Evolutionary conservation across 2,888 invertebrate genomes (phyloP), one percentile per base, ranked within the genome.

Genomic region (Drosophila niveifrons): DNA sequence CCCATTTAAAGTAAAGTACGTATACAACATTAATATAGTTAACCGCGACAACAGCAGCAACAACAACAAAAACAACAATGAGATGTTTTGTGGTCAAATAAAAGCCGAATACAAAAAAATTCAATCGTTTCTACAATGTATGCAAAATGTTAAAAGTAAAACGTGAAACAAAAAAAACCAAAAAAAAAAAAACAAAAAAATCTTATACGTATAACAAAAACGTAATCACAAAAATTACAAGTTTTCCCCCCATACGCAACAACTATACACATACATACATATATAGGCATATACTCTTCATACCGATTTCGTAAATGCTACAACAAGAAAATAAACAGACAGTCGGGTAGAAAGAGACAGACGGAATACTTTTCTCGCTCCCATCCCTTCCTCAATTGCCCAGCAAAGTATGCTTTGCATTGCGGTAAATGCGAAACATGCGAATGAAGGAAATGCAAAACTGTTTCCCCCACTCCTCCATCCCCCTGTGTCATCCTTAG

Each of bases 1-100:
- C 89, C 66, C 86, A 72, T 68, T 81, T 66, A 72, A 81, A 65
- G 46, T 56, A 53, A 50, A 74, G 23, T 51, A 59, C 62, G 66
- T 72, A 68, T 68, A 67, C 50, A 67, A 62, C 13, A 59, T 50
- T 63, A 41, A 64, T 55, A 47, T 46, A 61, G 29, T 50, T 51
- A 68, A 39, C 31, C 34, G 53, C 43, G 34, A 41, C 53, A 61
- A 31, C 44, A 52, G 46, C 36, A 66, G 23, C 56, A 67, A 50
- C 43, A 61, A 48, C 15, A 43, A 34, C 34, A 66, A 29, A 47
- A 63, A 52, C 36, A 61, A 47, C n/a, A 46, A 62, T 28, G 39
- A 48, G 65, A 18, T 47, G 57, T 39, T 58, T 65, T 69, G 47
- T 44, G 15, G 29, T 48, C 56, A 31, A 64, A 13, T 13, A 66